Evolutionary conservation across 1,140 invertebrate genomes (phyloP), one percentile per base, ranked within the genome.

Genomic region (Antheraea pernyi): DNA sequence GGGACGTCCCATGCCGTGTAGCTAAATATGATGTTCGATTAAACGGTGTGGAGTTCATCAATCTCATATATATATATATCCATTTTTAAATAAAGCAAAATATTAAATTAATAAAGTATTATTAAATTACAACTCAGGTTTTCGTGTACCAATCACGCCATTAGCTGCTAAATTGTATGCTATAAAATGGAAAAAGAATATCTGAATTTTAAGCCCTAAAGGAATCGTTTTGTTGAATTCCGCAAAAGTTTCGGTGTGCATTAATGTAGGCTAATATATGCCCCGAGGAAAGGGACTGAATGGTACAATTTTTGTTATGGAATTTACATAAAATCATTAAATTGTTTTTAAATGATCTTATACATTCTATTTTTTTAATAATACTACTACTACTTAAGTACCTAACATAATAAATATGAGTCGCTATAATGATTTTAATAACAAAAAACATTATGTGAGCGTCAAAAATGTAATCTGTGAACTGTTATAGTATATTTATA

Each of bases 111-210:
- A 61, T 61, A 22, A 61, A 61, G 59, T 30, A 19, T 61, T 61
- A 9, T 61, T 61, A 61, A 61, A 22, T 18, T 9, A 61, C 59
- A 77, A 75, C 76, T 73, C 70, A 71, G 65, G 22, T 67, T 73
- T 61, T 65, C 78, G 64, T 80, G 75, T 77, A 77, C 66, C 75
- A 69, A 78, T 77, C 67, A 73, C 71, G 78, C 78, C 68, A 77
- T 82, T 80, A 80, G 72, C 39, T 69, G 70, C 70, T 78, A 80
- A 80, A 79, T 80, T 82, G 74, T 79, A 77, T 60, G 69, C 65
- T 75, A 77, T 82, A 82, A 78, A 79, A 82, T 80, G 78, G 68
- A 82, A 80, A 82, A 82, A 80, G 63, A 11, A 11, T 10, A 42
- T 42, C 39, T 0, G 3, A 42, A 42, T 42, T 10, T 42, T 4